These are phyloP conservation scores for Thecocarcelia acutangulata DNA, from an alignment of 2,888 invertebrate genomes.

Conservation along the genomic window DNA sequence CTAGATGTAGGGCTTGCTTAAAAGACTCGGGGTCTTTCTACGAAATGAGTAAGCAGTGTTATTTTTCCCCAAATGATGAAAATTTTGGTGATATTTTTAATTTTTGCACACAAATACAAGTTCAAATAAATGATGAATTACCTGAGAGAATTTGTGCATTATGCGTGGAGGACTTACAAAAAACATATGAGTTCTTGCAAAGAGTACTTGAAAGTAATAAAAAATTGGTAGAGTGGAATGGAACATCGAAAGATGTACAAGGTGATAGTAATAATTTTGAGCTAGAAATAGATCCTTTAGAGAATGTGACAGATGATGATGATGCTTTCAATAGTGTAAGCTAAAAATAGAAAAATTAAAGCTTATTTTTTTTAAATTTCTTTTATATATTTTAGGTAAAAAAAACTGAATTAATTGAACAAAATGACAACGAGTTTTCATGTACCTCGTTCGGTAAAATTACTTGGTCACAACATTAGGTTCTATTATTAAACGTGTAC, in stretches of 20 bases:
- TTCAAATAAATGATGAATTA: slow-evolving; percentile 65
- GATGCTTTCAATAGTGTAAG: slow-evolving; percentile 38
- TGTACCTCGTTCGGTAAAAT: slow-evolving; percentile 31
- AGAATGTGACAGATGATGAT: slow-evolving; percentile 70
- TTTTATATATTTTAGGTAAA: slow-evolving; percentile 17
- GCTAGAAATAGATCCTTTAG: slow-evolving; percentile 71
- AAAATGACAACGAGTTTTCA: slow-evolving; percentile 6
- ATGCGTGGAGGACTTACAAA: slow-evolving; percentile 70
- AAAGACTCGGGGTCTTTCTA: slow-evolving; percentile 38
- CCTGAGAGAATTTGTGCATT: slow-evolving; percentile 71
- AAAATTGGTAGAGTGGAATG: slow-evolving; percentile 1
- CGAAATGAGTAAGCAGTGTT: slow-evolving; percentile 46
- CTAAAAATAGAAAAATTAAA: neutral
- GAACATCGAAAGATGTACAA: neutral
- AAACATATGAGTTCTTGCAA: slow-evolving; percentile 69
- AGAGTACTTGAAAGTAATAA: slow-evolving; percentile 62
- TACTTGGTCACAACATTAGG: slow-evolving; percentile 1
- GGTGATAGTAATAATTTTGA: neutral
- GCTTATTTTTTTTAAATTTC: no score
- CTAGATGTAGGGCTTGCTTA: slow-evolving; percentile 54
- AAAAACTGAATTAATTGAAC: neutral
- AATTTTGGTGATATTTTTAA: slow-evolving; percentile 71
- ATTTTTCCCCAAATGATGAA: slow-evolving; percentile 36
- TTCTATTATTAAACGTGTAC: slow-evolving; percentile 5
- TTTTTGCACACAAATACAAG: slow-evolving; percentile 72